Conservation (phyloP, 2,888 invertebrate species). For the Bellardia pandia region DNA sequence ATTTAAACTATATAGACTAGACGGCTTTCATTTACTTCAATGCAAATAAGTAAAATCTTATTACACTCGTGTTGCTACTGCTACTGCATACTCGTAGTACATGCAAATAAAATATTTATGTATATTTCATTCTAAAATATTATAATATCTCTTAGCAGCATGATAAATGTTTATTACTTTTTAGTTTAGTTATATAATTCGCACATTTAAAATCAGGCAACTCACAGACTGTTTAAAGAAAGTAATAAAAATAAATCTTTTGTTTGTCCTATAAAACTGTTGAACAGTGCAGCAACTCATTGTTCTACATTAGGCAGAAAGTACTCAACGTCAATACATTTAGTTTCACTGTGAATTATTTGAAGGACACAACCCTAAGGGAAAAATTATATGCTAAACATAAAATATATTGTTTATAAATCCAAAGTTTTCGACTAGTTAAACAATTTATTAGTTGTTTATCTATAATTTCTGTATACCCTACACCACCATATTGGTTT, state of each 20-base stretch:
- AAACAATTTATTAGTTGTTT: too few relatives aligned
- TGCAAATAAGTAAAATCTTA: background rate
- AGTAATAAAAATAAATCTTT: background rate
- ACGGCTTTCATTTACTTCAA: background rate
- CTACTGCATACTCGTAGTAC: background rate
- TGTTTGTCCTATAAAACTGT: too few relatives aligned
- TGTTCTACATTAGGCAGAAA: too few relatives aligned
- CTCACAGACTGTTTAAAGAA: background rate
- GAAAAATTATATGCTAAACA: too few relatives aligned
- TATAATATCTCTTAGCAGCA: slow-evolving; percentile 48
- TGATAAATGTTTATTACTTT: slow-evolving; percentile 61
- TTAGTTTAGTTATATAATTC: slow-evolving; percentile 6
- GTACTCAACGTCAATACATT: too few relatives aligned
- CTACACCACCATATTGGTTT: too few relatives aligned
- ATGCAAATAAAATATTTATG: slow-evolving; percentile 31
- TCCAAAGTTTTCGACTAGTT: too few relatives aligned
- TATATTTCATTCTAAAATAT: slow-evolving; percentile 28
- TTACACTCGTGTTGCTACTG: background rate
- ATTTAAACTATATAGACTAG: background rate
- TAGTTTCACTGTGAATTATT: too few relatives aligned
- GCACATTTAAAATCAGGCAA: slow-evolving; percentile 14
- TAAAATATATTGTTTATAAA: too few relatives aligned
- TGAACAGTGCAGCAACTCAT: too few relatives aligned
- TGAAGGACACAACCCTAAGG: too few relatives aligned
- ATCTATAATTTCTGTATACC: too few relatives aligned